A percentile compares a stretch with the other conserved stretches of the same genome.
Evolutionary conservation across 92 coral and sea anemone genomes (phyloP).

Genomic region (Phenganax marumi): DNA sequence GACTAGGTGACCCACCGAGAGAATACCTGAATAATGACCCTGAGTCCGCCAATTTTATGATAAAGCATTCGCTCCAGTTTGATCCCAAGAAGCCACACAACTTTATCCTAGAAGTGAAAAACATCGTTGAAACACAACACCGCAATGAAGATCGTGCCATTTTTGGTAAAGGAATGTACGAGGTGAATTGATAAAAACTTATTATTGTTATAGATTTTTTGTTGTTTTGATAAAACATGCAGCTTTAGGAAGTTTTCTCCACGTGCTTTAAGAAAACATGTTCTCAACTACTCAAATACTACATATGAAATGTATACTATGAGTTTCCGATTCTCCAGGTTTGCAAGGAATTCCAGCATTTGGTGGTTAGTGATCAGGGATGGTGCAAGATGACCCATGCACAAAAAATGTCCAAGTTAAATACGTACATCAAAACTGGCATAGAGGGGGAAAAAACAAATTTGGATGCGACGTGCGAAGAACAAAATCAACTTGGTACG

Average conservation of each 20-base stretch:
- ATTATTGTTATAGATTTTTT: no score
- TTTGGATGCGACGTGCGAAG: no score
- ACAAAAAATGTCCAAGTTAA: background rate
- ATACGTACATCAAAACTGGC: constrained; percentile 9
- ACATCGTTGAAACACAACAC: constrained; percentile 13
- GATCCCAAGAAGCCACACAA: constrained; percentile 14
- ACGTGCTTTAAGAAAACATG: no score
- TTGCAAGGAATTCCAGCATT: background rate
- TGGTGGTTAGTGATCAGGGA: background rate
- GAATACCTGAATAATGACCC: constrained; percentile 11
- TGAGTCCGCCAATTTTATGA: constrained; percentile 17
- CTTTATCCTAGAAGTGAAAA: constrained; percentile 3
- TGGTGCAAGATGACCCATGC: constrained; percentile 9
- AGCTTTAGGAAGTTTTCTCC: no score
- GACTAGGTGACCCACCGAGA: constrained; percentile 6
- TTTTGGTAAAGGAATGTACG: constrained; percentile 3
- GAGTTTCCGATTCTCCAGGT: background rate
- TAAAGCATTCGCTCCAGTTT: constrained; percentile 5
- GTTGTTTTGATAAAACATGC: no score
- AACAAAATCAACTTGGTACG: no score
- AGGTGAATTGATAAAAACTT: no score
- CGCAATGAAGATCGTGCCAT: constrained; percentile 13
- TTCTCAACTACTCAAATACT: no score
- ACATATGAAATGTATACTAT: no score
- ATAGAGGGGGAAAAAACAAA: background rate